Conservation (phyloP, 2,888 invertebrate genomes). For the Agonum fuliginosum region DNA sequence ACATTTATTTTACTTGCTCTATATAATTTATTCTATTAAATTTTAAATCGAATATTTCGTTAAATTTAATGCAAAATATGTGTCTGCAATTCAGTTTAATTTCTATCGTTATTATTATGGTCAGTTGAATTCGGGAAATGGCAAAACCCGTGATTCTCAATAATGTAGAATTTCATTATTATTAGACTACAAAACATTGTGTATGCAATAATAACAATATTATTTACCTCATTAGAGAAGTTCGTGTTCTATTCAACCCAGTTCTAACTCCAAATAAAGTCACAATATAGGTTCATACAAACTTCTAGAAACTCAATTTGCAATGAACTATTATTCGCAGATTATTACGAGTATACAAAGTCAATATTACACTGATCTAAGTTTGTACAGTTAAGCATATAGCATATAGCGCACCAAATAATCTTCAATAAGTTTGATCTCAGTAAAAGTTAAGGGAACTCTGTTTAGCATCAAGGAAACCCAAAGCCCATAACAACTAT, state of each 20-base stretch:
- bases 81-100: too few species aligned
- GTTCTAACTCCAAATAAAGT: background rate
- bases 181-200: too few species aligned
- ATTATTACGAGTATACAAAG: constrained; percentile 22
- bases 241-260: background rate
- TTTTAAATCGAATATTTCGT: too few species aligned
- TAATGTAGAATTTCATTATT: too few species aligned
- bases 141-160: too few species aligned
- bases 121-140: too few species aligned
- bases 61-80: too few species aligned
- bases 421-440: constrained; percentile 10
- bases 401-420: too few species aligned
- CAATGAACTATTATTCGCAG: constrained; percentile 1
- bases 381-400: background rate
- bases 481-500: constrained; percentile 5
- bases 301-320: background rate
- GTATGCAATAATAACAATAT: background rate
- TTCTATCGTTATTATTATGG: too few species aligned
- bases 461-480: constrained; percentile 11
- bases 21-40: too few species aligned
- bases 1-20: background rate
- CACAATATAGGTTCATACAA: background rate
- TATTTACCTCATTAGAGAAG: constrained; percentile 6
- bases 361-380: constrained; percentile 26
- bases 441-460: background rate